Evolutionary conservation across 2,888 invertebrate species (phyloP).

Genomic region (Artemia sp.): DNA sequence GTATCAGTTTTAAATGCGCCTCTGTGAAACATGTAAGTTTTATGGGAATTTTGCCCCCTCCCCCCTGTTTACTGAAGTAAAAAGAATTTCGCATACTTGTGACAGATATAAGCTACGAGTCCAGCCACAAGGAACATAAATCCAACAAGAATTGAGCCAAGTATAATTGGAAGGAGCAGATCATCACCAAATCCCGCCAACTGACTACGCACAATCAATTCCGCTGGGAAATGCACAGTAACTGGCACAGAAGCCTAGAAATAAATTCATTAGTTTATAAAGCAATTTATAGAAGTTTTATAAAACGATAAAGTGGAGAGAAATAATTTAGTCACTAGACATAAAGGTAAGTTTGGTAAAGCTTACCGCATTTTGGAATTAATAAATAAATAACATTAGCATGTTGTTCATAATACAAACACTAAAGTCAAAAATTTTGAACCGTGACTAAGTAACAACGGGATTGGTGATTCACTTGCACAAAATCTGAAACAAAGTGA

Average conservation of each 20-base stretch:
- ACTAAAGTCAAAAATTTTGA: too few relatives aligned
- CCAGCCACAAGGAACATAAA: constrained; percentile 56
- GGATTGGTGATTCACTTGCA: too few relatives aligned
- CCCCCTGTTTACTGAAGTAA: background rate
- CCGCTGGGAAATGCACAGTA: constrained; percentile 36
- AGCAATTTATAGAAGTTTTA: too few relatives aligned
- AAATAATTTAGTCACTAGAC: background rate
- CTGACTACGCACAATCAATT: constrained; percentile 28
- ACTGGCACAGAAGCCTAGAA: constrained; percentile 38
- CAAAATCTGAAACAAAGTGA: too few relatives aligned
- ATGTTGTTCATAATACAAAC: too few relatives aligned
- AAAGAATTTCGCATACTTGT: constrained; percentile 39
- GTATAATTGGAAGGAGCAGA: constrained; percentile 41
- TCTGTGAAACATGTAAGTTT: too few relatives aligned
- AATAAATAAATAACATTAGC: too few relatives aligned
- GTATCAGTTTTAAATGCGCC: too few relatives aligned
- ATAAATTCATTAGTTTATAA: background rate
- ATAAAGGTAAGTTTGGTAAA: background rate
- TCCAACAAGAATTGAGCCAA: constrained; percentile 52
- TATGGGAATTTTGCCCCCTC: too few relatives aligned
- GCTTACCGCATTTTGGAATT: too few relatives aligned
- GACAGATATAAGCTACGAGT: constrained; percentile 58
- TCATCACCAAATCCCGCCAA: constrained; percentile 26
- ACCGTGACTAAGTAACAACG: too few relatives aligned
- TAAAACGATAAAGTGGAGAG: too few relatives aligned